Conservation (phyloP, 2,113 vertebrate genomes). For the Petaurus breviceps region DNA sequence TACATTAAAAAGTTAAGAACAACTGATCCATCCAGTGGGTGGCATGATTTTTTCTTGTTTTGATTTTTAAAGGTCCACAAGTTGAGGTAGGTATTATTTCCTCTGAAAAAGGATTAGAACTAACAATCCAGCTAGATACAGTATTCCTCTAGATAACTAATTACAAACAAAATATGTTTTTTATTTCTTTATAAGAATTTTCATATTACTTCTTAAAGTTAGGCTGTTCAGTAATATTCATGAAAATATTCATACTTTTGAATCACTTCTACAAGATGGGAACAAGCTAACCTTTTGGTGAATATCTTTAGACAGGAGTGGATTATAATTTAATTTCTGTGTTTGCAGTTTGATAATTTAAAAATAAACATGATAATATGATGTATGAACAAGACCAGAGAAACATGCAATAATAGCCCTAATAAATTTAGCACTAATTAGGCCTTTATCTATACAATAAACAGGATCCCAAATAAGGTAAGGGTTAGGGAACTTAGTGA, state of each 20-base stretch:
- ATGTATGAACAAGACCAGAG: fast-evolving
- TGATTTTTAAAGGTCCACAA: background rate
- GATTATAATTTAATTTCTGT: background rate
- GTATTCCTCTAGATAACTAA: background rate
- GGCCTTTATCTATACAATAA: background rate
- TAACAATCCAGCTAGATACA: background rate
- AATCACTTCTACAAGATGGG: background rate
- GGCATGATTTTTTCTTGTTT: background rate
- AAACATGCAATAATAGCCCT: fast-evolving
- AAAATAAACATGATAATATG: background rate
- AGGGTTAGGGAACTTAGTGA: background rate
- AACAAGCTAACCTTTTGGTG: background rate
- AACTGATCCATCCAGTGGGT: background rate
- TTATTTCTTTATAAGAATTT: background rate
- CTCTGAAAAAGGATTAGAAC: background rate
- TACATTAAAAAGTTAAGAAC: background rate
- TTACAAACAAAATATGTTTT: background rate
- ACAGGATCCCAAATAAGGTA: background rate
- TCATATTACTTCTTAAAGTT: background rate
- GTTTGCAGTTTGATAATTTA: background rate
- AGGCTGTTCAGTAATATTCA: background rate
- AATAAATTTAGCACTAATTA: background rate
- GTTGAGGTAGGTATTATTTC: background rate
- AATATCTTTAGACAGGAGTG: background rate
- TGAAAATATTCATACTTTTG: background rate